Conservation (phyloP, 2,888 invertebrate species). For the Orgyia antiqua region DNA sequence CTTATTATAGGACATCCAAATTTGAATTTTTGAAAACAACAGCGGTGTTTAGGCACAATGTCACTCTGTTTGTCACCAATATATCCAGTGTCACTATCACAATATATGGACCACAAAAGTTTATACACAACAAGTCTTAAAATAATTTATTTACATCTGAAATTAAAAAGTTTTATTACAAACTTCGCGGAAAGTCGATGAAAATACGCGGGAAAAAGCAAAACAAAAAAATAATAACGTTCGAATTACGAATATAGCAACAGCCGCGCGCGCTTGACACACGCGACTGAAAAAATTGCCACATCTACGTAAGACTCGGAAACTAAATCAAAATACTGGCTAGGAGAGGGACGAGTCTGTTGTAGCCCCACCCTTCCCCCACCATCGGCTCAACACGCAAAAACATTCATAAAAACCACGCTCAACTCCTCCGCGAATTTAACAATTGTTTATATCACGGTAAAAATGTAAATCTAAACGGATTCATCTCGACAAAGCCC, state of each 20-base stretch:
- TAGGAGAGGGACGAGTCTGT: slow-evolving; percentile 73
- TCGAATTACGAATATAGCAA: slow-evolving; percentile 47
- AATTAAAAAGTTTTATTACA: slow-evolving; percentile 38
- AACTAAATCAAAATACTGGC: slow-evolving; percentile 78
- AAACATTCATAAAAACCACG: slow-evolving; percentile 75
- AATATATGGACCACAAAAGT: slow-evolving; percentile 36
- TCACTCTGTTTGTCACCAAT: slow-evolving; percentile 26
- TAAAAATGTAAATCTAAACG: slow-evolving; percentile 58
- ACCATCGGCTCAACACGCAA: slow-evolving; percentile 60
- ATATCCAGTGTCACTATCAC: slow-evolving; percentile 34
- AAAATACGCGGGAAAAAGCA: slow-evolving; percentile 28
- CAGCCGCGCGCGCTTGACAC: slow-evolving; percentile 68
- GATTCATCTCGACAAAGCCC: slow-evolving; percentile 54
- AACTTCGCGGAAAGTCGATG: slow-evolving; percentile 33
- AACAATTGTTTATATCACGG: slow-evolving; percentile 69
- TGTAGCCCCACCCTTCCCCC: slow-evolving; percentile 74
- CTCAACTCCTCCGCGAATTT: slow-evolving; percentile 68
- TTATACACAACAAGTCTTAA: slow-evolving; percentile 36
- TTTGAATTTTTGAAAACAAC: slow-evolving; percentile 33
- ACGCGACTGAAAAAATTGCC: slow-evolving; percentile 77
- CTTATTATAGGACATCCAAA: slow-evolving; percentile 69
- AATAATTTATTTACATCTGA: slow-evolving; percentile 41
- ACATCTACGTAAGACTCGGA: slow-evolving; percentile 75
- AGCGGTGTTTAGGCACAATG: slow-evolving; percentile 34
- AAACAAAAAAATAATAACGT: slow-evolving; percentile 34